Percentiles rank a stretch among this genome's conserved stretches.
Conservation (phyloP, 2,888 invertebrate species). For the Ochlodes sylvanus region DNA sequence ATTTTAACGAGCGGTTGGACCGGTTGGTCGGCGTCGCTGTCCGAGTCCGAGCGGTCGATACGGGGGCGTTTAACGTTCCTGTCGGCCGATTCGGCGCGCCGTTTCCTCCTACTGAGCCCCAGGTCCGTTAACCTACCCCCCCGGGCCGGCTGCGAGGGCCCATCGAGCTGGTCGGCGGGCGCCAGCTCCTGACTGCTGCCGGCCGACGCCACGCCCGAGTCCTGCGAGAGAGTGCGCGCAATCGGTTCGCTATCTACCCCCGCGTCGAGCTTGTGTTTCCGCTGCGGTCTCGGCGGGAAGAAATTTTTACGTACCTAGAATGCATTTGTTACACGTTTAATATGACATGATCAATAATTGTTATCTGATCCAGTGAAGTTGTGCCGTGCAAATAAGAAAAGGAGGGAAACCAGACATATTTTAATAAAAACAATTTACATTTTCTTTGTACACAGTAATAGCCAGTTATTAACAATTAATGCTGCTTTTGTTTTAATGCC, state of each 20-base stretch:
- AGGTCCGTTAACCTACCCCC: slow-evolving; percentile 40
- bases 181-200: slow-evolving; percentile 60
- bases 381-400: too few species aligned
- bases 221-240: slow-evolving; percentile 59
- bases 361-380: neutral
- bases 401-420: too few species aligned
- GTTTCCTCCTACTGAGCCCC: slow-evolving; percentile 46
- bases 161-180: slow-evolving; percentile 24
- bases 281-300: slow-evolving; percentile 88
- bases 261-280: slow-evolving; percentile 60
- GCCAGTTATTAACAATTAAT: too few species aligned
- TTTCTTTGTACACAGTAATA: too few species aligned
- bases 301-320: slow-evolving; percentile 88
- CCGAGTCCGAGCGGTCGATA: slow-evolving; percentile 53
- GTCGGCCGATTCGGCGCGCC: slow-evolving; percentile 61
- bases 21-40: slow-evolving; percentile 49
- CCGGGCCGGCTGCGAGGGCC: slow-evolving; percentile 38
- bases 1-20: slow-evolving; percentile 69
- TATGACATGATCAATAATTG: neutral
- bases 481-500: too few species aligned
- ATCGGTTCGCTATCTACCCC: slow-evolving; percentile 44
- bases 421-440: too few species aligned
- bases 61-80: slow-evolving; percentile 57
- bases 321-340: slow-evolving; percentile 38
- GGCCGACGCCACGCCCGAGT: slow-evolving; percentile 65